Base-by-base conservation (phyloP, 1,140 invertebrate genomes). In the Danaus plexippus region DNA sequence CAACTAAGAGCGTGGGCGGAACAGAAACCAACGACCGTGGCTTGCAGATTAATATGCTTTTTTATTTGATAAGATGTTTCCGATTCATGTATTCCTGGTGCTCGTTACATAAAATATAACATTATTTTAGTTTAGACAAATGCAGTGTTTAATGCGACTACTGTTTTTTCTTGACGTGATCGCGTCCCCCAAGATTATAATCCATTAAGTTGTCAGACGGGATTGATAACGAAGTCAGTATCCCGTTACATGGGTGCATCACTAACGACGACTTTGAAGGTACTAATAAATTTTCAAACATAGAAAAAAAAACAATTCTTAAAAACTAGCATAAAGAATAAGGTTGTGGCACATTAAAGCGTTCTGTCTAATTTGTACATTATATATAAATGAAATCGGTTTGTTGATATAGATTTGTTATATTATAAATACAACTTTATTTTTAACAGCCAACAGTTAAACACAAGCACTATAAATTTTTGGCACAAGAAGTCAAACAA, bases 181-280 rank as follows among this genome's bases (percentile, higher is more conserved):
- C 54, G 42, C 57, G 50, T 61, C 59, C 59, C 59, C 59, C 57
- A 61, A 61, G 54, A 57, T 64, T 76, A 63, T 76, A 77, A 78
- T 81, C 78, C 78, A 81, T 81, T 81, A 81, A 76, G 73, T 73
- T 77, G 76, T 77, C 78, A 75, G 63, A 47, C 56, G 68, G 71
- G 75, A 81, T 81, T 79, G 78, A 81, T 81, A 77, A 77, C 67
- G 59, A 71, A 68, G 75, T 77, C 66, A 67, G 64, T 64, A 66
- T 77, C 68, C 61, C 58, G 61, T 80, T 75, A 69, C 77, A 57
- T 69, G 72, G 71, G 71, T 75, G 68, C 75, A 79, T 79, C 54
- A 10, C 51, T 61, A 61, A 61, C 59, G 46, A 61, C 18, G 48
- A 49, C 49, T 61, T 57, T 12, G 45, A 48, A 32, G 22, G 0